These are phyloP conservation scores for Tryphoninae sp. DNA, from an alignment of 2,888 invertebrate genomes.

Conservation along the genomic window DNA sequence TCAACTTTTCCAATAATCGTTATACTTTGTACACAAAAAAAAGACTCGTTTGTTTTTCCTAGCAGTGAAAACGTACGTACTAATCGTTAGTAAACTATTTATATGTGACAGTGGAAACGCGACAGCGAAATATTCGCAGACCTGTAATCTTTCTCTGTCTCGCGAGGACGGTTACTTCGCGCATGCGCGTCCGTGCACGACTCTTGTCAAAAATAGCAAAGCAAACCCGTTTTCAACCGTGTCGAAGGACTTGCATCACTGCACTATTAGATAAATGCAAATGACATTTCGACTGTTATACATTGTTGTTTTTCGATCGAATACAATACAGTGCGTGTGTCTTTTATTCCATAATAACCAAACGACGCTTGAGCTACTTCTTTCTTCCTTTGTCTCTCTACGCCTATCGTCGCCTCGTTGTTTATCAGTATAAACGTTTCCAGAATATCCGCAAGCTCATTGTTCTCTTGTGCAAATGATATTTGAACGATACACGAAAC, in stretches of 20 bases:
- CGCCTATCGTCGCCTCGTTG: too few relatives aligned
- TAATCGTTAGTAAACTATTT: neutral
- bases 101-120: conserved; percentile 12
- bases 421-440: neutral
- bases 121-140: conserved; percentile 6
- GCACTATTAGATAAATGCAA: conserved; percentile 24
- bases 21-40: neutral
- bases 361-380: too few relatives aligned
- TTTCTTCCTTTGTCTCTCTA: too few relatives aligned
- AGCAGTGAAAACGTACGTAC: conserved; percentile 10
- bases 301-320: conserved; percentile 1
- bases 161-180: conserved; percentile 26
- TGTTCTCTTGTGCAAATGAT: neutral
- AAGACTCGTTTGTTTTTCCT: neutral
- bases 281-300: neutral
- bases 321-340: neutral
- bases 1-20: neutral
- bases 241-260: conserved; percentile 33
- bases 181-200: neutral
- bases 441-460: neutral
- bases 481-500: neutral
- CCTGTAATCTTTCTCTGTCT: neutral
- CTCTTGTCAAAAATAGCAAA: conserved; percentile 62
- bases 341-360: too few relatives aligned
- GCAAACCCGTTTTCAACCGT: conserved; percentile 51